Conservation (phyloP, 2,113 vertebrate species). For the Cheirogaleus medius region DNA sequence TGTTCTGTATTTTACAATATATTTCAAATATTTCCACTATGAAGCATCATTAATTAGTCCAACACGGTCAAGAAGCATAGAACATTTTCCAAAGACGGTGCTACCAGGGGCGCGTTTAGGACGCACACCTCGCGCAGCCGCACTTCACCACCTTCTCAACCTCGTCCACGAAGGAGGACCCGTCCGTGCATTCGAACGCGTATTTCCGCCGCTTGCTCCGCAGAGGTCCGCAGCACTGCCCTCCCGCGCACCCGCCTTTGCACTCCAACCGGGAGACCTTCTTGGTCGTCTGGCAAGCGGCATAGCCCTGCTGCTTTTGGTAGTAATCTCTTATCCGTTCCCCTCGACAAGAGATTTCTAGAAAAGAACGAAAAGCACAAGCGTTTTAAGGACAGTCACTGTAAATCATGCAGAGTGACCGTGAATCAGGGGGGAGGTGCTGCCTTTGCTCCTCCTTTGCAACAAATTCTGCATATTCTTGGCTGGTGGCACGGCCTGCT, state of each 20-base stretch:
- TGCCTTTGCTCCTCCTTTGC: not conserved
- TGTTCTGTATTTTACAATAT: constrained; percentile 99
- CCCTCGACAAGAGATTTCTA: constrained; percentile 98
- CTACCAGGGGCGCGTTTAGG: constrained; percentile 83
- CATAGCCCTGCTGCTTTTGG: constrained; percentile 99
- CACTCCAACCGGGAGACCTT: constrained; percentile 98
- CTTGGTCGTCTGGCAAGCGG: constrained; percentile 98
- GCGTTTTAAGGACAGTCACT: not conserved
- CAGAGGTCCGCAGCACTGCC: constrained; percentile 94
- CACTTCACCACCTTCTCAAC: constrained; percentile 98
- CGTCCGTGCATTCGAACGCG: constrained; percentile 97
- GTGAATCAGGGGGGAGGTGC: not conserved
- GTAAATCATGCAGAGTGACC: accelerated
- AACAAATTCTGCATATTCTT: not conserved
- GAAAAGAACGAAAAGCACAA: constrained; percentile 44
- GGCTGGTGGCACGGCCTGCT: not conserved
- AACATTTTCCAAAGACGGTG: constrained; percentile 76
- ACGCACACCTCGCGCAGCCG: constrained; percentile 94
- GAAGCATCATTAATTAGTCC: constrained; percentile 95
- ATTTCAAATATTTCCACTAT: constrained; percentile 97
- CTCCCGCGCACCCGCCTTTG: constrained; percentile 89
- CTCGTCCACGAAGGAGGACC: constrained; percentile 97
- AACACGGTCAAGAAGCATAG: constrained; percentile 87
- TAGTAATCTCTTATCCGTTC: constrained; percentile 98
- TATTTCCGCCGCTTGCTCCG: constrained; percentile 99